Conservation (phyloP, 2,888 invertebrate species). For the Sisyra terminalis region DNA sequence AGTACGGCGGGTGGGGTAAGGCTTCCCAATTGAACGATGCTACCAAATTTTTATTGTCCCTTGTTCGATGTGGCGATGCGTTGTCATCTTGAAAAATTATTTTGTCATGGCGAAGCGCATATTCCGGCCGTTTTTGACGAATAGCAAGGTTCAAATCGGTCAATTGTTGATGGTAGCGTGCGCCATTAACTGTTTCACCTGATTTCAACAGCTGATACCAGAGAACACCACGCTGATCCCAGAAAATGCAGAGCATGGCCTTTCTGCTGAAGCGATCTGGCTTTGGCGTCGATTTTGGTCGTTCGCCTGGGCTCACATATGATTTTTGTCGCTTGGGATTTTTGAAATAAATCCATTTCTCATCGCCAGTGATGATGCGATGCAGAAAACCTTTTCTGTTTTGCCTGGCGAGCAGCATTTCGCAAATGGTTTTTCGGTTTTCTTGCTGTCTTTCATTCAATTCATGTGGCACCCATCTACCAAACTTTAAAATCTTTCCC, state of each 20-base stretch:
- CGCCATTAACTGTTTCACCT: neutral
- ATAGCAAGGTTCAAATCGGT: conserved; percentile 5
- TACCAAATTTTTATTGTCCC: no score
- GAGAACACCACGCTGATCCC: neutral
- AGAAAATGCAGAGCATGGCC: neutral
- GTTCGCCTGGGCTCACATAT: neutral
- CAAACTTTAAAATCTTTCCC: conserved; percentile 5
- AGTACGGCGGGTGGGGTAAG: no score
- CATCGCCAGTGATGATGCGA: neutral
- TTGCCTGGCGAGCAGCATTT: no score
- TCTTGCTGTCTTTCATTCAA: no score
- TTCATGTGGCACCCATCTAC: no score
- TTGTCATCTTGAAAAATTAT: conserved; percentile 2
- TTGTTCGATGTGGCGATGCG: no score
- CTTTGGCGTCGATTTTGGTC: neutral
- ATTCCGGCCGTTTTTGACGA: conserved; percentile 4
- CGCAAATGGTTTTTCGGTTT: no score
- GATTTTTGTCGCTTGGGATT: neutral
- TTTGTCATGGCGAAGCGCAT: neutral
- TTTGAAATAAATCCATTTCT: no score
- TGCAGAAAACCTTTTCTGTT: neutral
- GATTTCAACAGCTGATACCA: neutral
- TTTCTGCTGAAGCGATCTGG: neutral
- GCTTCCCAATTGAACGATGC: no score
- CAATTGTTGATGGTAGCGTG: conserved; percentile 5